A percentile compares a stretch with the other conserved stretches of the same genome.
Conservation (phyloP, 1,140 invertebrate genomes). For the Pseudomyrmex cubaensis region DNA sequence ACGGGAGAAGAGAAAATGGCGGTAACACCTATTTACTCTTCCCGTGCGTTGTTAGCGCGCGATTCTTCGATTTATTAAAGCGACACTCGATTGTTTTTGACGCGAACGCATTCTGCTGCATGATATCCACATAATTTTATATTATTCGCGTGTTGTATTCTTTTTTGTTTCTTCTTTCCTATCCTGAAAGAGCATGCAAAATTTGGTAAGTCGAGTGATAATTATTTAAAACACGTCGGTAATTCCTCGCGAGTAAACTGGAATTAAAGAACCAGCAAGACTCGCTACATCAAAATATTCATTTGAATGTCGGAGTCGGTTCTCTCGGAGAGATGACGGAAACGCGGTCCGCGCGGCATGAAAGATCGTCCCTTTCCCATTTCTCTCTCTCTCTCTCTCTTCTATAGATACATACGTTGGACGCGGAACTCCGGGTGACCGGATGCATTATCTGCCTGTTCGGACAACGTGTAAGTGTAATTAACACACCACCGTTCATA, state of each 20-base stretch:
- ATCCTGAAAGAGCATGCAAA: too few species aligned
- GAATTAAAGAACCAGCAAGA: too few species aligned
- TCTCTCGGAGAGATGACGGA: slow-evolving; percentile 24
- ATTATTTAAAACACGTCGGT: not conserved
- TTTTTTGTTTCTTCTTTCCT: too few species aligned
- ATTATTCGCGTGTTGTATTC: too few species aligned
- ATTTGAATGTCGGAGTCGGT: slow-evolving; percentile 7
- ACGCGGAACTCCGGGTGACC: slow-evolving; percentile 66
- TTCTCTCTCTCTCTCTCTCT: slow-evolving; percentile 19
- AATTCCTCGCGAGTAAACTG: not conserved
- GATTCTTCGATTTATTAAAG: not conserved
- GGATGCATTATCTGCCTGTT: slow-evolving; percentile 75
- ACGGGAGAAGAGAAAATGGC: not conserved
- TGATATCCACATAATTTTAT: too few species aligned
- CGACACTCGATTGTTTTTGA: not conserved
- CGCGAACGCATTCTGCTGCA: not conserved
- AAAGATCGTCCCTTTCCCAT: slow-evolving; percentile 49
- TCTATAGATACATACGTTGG: slow-evolving; percentile 41
- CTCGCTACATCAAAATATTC: not conserved
- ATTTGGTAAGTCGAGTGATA: not conserved
- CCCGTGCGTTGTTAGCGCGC: not conserved
- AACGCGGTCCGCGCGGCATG: slow-evolving; percentile 39
- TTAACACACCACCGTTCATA: slow-evolving; percentile 76
- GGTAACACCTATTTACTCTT: not conserved
- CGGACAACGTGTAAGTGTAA: slow-evolving; percentile 79